phyloP scores from a whole-genome alignment of 2,113 vertebrate species.

The Trochalopteron elliotii region DNA sequence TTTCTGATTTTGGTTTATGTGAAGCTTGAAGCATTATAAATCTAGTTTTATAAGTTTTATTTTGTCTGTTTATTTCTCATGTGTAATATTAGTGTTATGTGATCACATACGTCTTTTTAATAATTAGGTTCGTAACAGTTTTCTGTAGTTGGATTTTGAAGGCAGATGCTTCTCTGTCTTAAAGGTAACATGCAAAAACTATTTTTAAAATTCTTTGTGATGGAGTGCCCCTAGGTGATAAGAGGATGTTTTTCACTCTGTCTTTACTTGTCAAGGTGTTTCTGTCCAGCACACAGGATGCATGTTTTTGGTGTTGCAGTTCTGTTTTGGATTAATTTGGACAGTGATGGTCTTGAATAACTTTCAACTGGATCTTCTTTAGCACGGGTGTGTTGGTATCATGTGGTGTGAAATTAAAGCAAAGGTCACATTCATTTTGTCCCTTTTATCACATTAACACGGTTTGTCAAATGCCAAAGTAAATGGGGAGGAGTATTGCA shows the following conservation, averaged over 20 bases:
- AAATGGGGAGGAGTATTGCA: neutral
- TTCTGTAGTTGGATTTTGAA: neutral
- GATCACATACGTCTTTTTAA: neutral
- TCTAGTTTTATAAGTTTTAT: neutral
- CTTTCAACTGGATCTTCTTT: neutral
- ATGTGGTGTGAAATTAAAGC: neutral
- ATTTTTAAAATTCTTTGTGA: neutral
- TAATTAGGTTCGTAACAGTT: neutral
- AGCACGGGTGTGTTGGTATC: neutral
- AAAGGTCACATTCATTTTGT: neutral
- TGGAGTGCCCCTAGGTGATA: neutral
- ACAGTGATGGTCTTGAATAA: neutral
- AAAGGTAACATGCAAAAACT: neutral
- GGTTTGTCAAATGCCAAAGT: neutral
- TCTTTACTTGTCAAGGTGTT: neutral
- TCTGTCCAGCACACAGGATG: neutral
- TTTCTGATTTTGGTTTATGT: neutral
- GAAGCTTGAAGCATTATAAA: neutral
- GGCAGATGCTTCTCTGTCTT: neutral
- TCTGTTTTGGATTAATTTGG: neutral
- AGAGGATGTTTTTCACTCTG: neutral
- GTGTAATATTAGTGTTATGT: too few relatives aligned
- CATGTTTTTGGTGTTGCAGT: neutral
- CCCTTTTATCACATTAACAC: neutral
- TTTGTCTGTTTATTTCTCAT: neutral